A percentile compares a stretch with the other conserved stretches of the same genome.
phyloP scores from a whole-genome alignment of 2,113 vertebrate genomes.

The Ancistrus triradiatus region DNA sequence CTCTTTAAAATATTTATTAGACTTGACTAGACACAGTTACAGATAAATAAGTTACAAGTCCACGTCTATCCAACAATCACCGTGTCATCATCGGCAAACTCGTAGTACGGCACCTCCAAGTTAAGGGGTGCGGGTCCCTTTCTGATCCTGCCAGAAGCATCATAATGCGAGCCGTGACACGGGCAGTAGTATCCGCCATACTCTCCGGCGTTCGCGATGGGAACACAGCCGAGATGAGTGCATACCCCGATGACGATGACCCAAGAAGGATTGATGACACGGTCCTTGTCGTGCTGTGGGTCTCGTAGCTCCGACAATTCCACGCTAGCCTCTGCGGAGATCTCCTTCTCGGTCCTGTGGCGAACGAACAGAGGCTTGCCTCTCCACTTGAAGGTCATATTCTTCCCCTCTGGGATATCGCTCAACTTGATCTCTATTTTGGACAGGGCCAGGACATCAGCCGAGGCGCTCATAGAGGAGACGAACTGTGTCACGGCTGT shows the following conservation, averaged over 20 bases:
- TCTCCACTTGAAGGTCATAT: constrained; percentile 88
- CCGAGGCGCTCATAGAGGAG: constrained; percentile 84
- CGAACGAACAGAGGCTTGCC: constrained; percentile 88
- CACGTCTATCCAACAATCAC: constrained; percentile 72
- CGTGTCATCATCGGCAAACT: constrained; percentile 75
- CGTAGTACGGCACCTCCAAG: constrained; percentile 83
- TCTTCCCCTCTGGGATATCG: constrained; percentile 89
- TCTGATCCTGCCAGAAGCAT: constrained; percentile 86
- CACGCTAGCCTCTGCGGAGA: constrained; percentile 72
- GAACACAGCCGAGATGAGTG: constrained; percentile 88
- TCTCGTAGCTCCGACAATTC: constrained; percentile 76
- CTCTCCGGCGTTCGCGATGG: constrained; percentile 86
- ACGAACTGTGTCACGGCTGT: constrained; percentile 81
- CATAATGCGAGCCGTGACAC: constrained; percentile 93
- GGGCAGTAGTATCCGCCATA: constrained; percentile 89
- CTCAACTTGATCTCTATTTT: constrained; percentile 86
- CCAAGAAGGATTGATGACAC: constrained; percentile 77
- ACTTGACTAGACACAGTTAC: constrained; percentile 1
- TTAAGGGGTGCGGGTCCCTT: constrained; percentile 88
- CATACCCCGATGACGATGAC: constrained; percentile 78
- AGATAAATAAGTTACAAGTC: neutral
- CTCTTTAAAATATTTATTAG: constrained; percentile 35
- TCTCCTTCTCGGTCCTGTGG: constrained; percentile 83
- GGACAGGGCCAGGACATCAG: constrained; percentile 85
- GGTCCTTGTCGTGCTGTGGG: constrained; percentile 77